These are phyloP conservation scores for Lutjanus erythropterus DNA, from an alignment of 2,113 vertebrate genomes.

Conservation along the genomic window DNA sequence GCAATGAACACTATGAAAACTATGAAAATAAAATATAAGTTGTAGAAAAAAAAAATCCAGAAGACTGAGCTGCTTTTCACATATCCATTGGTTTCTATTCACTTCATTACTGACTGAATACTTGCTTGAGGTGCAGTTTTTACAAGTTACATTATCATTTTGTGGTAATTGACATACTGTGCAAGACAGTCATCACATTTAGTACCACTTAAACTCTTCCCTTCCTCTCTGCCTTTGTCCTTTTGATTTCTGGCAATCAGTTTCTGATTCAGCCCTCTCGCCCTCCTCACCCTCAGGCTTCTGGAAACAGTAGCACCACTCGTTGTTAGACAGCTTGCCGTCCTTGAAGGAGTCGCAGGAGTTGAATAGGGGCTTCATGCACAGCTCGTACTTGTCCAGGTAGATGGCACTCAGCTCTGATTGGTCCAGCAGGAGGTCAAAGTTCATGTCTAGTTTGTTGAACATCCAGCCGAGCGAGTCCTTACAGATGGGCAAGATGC, in stretches of 20 bases:
- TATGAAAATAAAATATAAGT: too few species aligned
- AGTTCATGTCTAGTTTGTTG: conserved; percentile 98
- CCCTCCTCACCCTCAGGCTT: conserved; percentile 74
- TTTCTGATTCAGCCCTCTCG: background rate
- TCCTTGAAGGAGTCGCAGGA: conserved; percentile 91
- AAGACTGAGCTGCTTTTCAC: background rate
- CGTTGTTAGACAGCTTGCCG: conserved; percentile 84
- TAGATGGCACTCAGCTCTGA: conserved; percentile 97
- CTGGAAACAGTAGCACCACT: conserved; percentile 85
- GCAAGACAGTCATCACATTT: background rate
- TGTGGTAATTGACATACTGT: background rate
- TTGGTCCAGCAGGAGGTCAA: conserved; percentile 95
- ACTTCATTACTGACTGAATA: background rate
- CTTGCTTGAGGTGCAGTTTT: background rate
- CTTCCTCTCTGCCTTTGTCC: background rate
- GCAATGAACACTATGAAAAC: background rate
- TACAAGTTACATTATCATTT: background rate
- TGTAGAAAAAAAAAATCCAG: too few species aligned
- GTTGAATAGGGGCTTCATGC: conserved; percentile 91
- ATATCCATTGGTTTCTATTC: background rate
- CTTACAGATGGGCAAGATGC: conserved; percentile 98
- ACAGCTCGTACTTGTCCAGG: conserved; percentile 95
- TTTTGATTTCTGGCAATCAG: background rate
- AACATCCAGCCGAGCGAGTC: conserved; percentile 99
- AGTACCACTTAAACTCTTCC: background rate